phyloP scores from a whole-genome alignment of 2,797 vertebrate genomes.

The Peromyscus eremicus region DNA sequence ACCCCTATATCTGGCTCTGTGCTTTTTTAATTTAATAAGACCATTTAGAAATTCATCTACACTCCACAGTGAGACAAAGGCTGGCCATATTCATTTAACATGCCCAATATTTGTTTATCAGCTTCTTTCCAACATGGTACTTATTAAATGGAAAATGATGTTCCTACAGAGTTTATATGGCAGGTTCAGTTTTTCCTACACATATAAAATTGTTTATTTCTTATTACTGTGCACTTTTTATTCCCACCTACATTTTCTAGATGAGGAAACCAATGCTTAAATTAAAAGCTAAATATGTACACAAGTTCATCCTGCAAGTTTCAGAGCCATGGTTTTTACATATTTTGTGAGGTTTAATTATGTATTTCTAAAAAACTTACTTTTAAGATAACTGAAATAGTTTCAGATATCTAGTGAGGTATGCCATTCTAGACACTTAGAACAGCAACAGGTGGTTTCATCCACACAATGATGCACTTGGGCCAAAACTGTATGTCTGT shows the following conservation, averaged over 20 bases:
- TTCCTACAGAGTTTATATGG: not conserved
- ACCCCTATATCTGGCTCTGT: no score
- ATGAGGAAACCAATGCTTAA: conserved; percentile 22
- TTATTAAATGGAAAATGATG: conserved; percentile 28
- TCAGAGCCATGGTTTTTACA: conserved; percentile 18
- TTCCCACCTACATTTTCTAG: not conserved
- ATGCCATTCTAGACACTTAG: not conserved
- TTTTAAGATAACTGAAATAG: conserved; percentile 29
- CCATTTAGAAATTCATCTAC: no score
- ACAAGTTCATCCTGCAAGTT: not conserved
- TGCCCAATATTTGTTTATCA: not conserved
- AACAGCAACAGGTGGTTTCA: not conserved
- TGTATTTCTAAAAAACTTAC: not conserved
- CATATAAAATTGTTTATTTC: not conserved
- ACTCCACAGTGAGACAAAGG: not conserved
- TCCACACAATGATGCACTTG: not conserved
- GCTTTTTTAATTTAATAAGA: no score
- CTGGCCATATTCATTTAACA: not conserved
- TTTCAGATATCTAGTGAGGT: conserved; percentile 7
- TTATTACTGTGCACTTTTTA: not conserved
- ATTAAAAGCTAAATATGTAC: not conserved
- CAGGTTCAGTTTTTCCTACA: not conserved
- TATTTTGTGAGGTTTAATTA: not conserved
- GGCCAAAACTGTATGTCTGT: not conserved
- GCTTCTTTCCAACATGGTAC: not conserved